These are phyloP conservation scores for Agelastica alni DNA, from an alignment of 2,888 invertebrate species.

Conservation along the genomic window DNA sequence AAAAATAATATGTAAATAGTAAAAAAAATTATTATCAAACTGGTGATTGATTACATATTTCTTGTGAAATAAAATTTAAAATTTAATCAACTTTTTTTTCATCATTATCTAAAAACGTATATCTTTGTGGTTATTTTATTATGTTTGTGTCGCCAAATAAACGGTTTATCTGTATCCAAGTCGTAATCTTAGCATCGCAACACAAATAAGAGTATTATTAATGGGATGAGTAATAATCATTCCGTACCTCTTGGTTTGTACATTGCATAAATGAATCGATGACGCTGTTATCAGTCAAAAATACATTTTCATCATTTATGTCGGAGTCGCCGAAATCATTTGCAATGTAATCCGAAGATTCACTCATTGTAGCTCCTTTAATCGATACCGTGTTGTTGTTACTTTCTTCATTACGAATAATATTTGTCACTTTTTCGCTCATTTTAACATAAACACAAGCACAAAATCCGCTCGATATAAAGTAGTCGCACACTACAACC, in stretches of 20 bases:
- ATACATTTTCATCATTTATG: slow-evolving; percentile 17
- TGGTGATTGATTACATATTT: too few relatives aligned
- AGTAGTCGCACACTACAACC: not conserved
- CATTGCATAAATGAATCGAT: slow-evolving; percentile 48
- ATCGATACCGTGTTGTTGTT: slow-evolving; percentile 15
- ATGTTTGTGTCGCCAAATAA: not conserved
- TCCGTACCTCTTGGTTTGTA: slow-evolving; percentile 49
- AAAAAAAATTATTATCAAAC: too few relatives aligned
- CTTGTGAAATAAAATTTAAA: too few relatives aligned
- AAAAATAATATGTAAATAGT: too few relatives aligned
- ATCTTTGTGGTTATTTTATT: too few relatives aligned
- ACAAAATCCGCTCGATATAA: too few relatives aligned
- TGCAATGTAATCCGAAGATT: slow-evolving; percentile 38
- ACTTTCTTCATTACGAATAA: slow-evolving; percentile 10
- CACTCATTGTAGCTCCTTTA: slow-evolving; percentile 39
- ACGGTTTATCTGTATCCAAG: not conserved
- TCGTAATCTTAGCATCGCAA: not conserved
- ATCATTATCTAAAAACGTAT: too few relatives aligned
- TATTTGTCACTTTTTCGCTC: not conserved
- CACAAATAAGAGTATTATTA: too few relatives aligned
- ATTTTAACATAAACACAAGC: too few relatives aligned
- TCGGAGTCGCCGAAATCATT: slow-evolving; percentile 17
- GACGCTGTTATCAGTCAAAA: slow-evolving; percentile 41
- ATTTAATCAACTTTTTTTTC: too few relatives aligned
- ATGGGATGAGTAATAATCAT: too few relatives aligned